phyloP scores from a whole-genome alignment of 2,113 vertebrate genomes.

The human (Homo sapiens) region GRCh38 chr1:25114001-25114500 shows the following conservation, averaged over 20 bases:
- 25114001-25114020: conserved; percentile 23
- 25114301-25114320: neutral
- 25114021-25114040: conserved; percentile 29
- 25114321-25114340: neutral
- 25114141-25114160: neutral
- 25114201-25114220: neutral
- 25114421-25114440: neutral
- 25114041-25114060: conserved; percentile 3
- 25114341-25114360: neutral
- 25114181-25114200: neutral
- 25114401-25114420: neutral
- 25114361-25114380: neutral
- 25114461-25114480: neutral
- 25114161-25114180: neutral
- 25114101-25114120: conserved; percentile 15
- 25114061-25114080: conserved; percentile 38
- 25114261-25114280: neutral
- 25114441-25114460: neutral
- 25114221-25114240: neutral
- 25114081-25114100: neutral
- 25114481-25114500: neutral
- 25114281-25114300: neutral
- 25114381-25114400: neutral
- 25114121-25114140: conserved; percentile 25
- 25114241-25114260: neutral